A percentile compares a stretch with the other conserved stretches of the same genome.
Conservation (phyloP, 1,140 invertebrate species). For the Drosophila mauritiana region DNA sequence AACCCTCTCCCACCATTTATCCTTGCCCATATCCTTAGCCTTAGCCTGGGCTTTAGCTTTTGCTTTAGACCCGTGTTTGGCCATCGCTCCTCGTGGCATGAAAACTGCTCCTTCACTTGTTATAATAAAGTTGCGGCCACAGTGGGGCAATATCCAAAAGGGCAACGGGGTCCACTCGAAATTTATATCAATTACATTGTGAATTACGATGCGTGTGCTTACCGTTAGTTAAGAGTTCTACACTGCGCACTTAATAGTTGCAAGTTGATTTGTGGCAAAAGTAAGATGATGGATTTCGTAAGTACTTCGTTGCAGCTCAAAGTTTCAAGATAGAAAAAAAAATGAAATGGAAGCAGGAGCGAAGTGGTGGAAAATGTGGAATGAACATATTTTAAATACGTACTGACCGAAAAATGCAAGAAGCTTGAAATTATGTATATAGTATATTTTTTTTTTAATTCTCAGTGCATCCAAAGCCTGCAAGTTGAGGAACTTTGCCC, state of each 20-base stretch:
- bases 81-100: slow-evolving; percentile 24
- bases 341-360: no score
- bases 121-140: slow-evolving; percentile 58
- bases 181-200: slow-evolving; percentile 52
- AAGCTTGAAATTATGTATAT: no score
- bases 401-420: no score
- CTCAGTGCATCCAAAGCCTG: slow-evolving; percentile 7
- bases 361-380: no score
- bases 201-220: slow-evolving; percentile 24
- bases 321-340: no score
- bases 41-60: slow-evolving; percentile 3
- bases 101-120: slow-evolving; percentile 4
- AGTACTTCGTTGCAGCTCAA: not conserved
- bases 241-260: not conserved
- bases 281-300: not conserved
- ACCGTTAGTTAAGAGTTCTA: slow-evolving; percentile 5
- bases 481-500: slow-evolving; percentile 14
- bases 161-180: slow-evolving; percentile 10
- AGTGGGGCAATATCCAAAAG: slow-evolving; percentile 37
- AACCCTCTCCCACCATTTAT: slow-evolving; percentile 1
- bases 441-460: not conserved
- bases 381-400: not conserved
- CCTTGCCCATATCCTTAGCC: not conserved
- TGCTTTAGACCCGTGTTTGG: slow-evolving; percentile 12
- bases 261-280: not conserved